Evolutionary conservation across 2,888 invertebrate genomes (phyloP).

Genomic region (Mactromeris polynyma): DNA sequence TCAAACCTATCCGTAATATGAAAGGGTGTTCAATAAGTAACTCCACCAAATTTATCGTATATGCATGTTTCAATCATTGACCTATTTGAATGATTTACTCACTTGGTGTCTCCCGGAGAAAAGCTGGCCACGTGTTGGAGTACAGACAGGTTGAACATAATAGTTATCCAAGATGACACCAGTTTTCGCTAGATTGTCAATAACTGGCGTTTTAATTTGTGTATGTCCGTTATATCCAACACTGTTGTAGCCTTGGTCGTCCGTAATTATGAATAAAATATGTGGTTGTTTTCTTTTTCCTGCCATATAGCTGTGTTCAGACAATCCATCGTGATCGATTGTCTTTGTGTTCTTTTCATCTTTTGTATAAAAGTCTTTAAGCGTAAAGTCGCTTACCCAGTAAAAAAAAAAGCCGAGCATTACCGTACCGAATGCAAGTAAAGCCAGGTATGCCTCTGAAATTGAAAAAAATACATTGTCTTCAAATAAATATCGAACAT

Average conservation of each 20-base stretch:
- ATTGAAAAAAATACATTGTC: no score
- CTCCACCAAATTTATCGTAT: no score
- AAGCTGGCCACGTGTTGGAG: neutral
- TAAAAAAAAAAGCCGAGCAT: neutral
- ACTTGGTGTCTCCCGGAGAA: neutral
- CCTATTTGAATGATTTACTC: neutral
- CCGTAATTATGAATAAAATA: no score
- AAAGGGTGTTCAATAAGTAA: no score
- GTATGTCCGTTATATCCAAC: neutral
- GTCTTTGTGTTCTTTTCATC: neutral
- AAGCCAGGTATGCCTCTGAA: neutral
- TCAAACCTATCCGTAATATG: no score
- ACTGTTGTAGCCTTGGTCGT: no score
- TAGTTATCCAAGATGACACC: no score
- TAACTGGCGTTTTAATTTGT: neutral
- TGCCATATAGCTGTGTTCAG: neutral
- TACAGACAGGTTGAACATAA: no score
- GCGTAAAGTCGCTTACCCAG: neutral
- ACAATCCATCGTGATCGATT: neutral
- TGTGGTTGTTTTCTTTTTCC: no score
- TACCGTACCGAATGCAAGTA: neutral
- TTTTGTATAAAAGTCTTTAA: neutral
- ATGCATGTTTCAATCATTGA: no score
- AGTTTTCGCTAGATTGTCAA: no score
- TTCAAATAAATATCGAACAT: no score